A percentile compares a stretch with the other conserved stretches of the same genome.
These are phyloP conservation scores for Mastomys coucha DNA, from an alignment of 2,113 vertebrate genomes.

Conservation along the genomic window DNA sequence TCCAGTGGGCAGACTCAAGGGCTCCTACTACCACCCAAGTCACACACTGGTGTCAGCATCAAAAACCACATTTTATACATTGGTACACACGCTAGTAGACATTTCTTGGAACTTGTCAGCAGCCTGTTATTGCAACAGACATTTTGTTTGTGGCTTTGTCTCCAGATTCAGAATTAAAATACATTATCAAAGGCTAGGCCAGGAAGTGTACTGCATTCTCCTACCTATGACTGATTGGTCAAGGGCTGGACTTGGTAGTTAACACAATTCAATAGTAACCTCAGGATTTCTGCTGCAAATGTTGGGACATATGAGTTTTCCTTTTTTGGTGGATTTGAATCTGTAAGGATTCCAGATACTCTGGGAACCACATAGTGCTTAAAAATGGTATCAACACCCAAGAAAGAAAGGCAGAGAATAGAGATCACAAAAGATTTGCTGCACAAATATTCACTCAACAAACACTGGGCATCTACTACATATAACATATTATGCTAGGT, in stretches of 20 bases:
- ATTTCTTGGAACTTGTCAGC: background rate
- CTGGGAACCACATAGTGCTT: slow-evolving; percentile 8
- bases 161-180: slow-evolving; percentile 41
- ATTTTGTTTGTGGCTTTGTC: slow-evolving; percentile 46
- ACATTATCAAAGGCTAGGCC: slow-evolving; percentile 22
- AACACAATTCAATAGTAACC: slow-evolving; percentile 41
- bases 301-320: slow-evolving; percentile 22
- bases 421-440: slow-evolving; percentile 15
- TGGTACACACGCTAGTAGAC: background rate
- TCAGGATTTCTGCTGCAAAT: slow-evolving; percentile 44
- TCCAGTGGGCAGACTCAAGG: slow-evolving; percentile 5
- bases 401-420: slow-evolving; percentile 18
- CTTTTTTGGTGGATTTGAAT: slow-evolving; percentile 33
- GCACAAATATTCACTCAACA: background rate
- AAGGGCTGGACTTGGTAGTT: slow-evolving; percentile 25
- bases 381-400: slow-evolving; percentile 11
- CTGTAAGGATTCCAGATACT: slow-evolving; percentile 58
- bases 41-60: background rate
- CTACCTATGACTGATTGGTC: background rate
- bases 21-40: background rate
- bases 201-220: background rate
- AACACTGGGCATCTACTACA: background rate
- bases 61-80: slow-evolving; percentile 11
- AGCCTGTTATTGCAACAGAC: background rate
- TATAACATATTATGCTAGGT: slow-evolving; percentile 13